These are phyloP conservation scores for Tyto alba DNA, from an alignment of 2,113 vertebrate species.

Conservation along the genomic window DNA sequence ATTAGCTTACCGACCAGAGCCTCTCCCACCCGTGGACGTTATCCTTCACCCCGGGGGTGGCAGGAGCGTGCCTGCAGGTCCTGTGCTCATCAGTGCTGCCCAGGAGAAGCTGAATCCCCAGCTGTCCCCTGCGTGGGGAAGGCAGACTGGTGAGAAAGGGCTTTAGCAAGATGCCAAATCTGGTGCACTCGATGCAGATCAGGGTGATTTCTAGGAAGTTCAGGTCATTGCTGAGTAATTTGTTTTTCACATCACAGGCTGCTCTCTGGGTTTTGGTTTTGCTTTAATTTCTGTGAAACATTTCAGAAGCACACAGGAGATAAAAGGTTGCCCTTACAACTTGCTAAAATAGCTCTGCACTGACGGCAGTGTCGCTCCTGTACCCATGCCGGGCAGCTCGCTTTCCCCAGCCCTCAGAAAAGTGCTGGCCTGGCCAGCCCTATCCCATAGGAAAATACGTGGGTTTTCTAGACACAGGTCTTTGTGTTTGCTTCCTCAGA, in stretches of 20 bases:
- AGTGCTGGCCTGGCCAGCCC: not conserved
- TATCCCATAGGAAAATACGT: rapidly evolving
- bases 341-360: not conserved
- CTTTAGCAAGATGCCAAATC: not conserved
- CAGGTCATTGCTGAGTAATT: not conserved
- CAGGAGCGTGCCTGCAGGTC: not conserved
- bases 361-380: not conserved
- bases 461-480: not conserved
- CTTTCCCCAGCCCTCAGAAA: not conserved
- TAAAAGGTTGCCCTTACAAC: not conserved
- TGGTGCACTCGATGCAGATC: not conserved
- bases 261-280: constrained; percentile 11
- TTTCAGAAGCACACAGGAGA: not conserved
- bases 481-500: not conserved
- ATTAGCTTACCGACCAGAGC: not conserved
- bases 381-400: rapidly evolving
- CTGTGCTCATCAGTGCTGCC: not conserved
- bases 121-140: not conserved
- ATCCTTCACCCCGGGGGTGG: no score
- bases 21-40: not conserved
- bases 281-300: not conserved
- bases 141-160: not conserved
- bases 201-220: constrained; percentile 22
- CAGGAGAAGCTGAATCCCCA: not conserved
- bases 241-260: not conserved